Evolutionary conservation across 1,140 invertebrate species (phyloP).

Genomic region (Sitophilus oryzae): DNA sequence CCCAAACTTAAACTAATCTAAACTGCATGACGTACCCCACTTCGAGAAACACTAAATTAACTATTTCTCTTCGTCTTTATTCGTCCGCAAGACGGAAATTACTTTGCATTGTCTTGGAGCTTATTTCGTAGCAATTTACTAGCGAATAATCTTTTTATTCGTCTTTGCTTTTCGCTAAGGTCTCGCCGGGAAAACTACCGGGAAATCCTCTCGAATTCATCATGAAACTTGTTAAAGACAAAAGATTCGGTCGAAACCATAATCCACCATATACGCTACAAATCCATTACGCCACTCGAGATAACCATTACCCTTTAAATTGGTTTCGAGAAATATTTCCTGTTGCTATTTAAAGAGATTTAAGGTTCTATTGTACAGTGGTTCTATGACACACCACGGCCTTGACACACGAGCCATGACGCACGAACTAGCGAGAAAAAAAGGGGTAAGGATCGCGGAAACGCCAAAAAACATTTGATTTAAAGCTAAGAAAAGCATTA

Average conservation of each 20-base stretch:
- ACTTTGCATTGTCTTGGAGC: neutral
- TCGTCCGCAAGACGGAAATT: neutral
- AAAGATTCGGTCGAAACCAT: neutral
- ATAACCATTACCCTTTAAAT: neutral
- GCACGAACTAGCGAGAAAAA: too few relatives aligned
- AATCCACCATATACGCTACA: neutral
- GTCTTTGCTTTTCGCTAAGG: neutral
- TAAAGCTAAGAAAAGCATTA: too few relatives aligned
- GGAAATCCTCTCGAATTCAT: neutral
- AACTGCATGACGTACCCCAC: neutral
- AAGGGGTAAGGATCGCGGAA: too few relatives aligned
- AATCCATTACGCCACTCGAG: neutral
- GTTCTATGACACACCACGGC: too few relatives aligned
- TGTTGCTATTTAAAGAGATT: too few relatives aligned
- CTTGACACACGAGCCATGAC: too few relatives aligned
- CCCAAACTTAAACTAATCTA: neutral
- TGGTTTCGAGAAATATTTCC: neutral
- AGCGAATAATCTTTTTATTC: neutral
- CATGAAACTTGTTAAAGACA: neutral
- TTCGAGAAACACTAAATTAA: neutral
- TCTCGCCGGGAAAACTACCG: too few relatives aligned
- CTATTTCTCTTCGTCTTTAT: neutral
- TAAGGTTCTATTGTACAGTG: too few relatives aligned
- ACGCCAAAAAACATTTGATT: too few relatives aligned
- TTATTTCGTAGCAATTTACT: neutral